Evolutionary conservation across 1,140 invertebrate species (phyloP).

Genomic region (Anastatus disparis): DNA sequence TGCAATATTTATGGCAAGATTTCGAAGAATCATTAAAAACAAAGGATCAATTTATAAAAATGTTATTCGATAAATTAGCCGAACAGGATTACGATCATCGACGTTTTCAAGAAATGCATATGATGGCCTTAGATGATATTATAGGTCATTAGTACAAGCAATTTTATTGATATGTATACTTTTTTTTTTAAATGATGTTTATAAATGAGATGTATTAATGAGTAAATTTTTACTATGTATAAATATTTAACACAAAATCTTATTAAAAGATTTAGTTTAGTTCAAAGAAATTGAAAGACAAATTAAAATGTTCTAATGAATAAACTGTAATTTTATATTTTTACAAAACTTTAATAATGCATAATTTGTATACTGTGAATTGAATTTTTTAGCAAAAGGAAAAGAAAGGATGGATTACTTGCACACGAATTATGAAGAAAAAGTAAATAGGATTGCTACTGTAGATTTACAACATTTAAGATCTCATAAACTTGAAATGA

Average conservation of each 20-base stretch:
- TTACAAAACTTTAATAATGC: too few species aligned
- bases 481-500: conserved; percentile 44
- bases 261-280: conserved; percentile 4
- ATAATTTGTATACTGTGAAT: too few species aligned
- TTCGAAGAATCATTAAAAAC: conserved; percentile 72
- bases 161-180: too few species aligned
- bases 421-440: conserved; percentile 66
- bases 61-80: conserved; percentile 73
- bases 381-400: conserved; percentile 63
- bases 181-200: too few species aligned
- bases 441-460: conserved; percentile 49
- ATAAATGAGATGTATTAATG: too few species aligned
- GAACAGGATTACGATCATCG: conserved; percentile 77
- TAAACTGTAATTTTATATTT: too few species aligned
- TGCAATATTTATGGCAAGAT: conserved; percentile 71
- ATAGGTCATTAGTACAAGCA: conserved; percentile 66
- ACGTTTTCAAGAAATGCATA: conserved; percentile 75
- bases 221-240: too few species aligned
- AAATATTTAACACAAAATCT: too few species aligned
- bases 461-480: conserved; percentile 49
- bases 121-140: conserved; percentile 74
- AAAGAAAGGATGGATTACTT: conserved; percentile 67
- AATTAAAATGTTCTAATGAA: too few species aligned
- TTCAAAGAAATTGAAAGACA: too few species aligned
- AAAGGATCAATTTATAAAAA: conserved; percentile 75